phyloP scores from a whole-genome alignment of 2,113 vertebrate species.

The Notothenia rossii region DNA sequence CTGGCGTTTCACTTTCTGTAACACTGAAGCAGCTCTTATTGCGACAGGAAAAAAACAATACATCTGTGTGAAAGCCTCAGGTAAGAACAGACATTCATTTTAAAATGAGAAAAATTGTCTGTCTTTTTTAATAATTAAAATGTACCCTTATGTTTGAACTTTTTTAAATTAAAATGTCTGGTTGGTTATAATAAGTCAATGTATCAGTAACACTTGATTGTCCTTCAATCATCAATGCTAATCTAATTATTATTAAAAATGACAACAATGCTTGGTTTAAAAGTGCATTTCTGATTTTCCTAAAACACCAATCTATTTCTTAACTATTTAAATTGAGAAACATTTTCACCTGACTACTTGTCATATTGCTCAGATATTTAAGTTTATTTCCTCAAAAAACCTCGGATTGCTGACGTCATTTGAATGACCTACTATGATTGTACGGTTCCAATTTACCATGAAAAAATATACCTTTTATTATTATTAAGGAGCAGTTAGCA shows the following conservation, averaged over 20 bases:
- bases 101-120: not conserved
- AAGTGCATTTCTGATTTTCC: not conserved
- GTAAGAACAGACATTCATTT: constrained; percentile 30
- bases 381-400: not conserved
- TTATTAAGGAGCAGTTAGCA: not conserved
- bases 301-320: not conserved
- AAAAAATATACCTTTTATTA: not conserved
- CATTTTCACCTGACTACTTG: not conserved
- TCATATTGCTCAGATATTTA: not conserved
- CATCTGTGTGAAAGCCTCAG: constrained; percentile 34
- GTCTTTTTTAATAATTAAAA: not conserved
- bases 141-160: not conserved
- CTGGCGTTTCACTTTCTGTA: constrained; percentile 12
- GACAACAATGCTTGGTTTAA: not conserved
- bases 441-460: not conserved
- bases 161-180: not conserved
- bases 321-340: not conserved
- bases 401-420: not conserved
- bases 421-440: not conserved
- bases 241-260: not conserved
- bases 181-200: not conserved
- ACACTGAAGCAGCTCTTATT: constrained; percentile 30
- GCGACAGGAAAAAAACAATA: not conserved
- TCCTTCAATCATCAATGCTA: not conserved
- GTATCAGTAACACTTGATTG: not conserved